Base-by-base conservation (phyloP, 2,113 vertebrate genomes). In the Scopus umbretta region DNA sequence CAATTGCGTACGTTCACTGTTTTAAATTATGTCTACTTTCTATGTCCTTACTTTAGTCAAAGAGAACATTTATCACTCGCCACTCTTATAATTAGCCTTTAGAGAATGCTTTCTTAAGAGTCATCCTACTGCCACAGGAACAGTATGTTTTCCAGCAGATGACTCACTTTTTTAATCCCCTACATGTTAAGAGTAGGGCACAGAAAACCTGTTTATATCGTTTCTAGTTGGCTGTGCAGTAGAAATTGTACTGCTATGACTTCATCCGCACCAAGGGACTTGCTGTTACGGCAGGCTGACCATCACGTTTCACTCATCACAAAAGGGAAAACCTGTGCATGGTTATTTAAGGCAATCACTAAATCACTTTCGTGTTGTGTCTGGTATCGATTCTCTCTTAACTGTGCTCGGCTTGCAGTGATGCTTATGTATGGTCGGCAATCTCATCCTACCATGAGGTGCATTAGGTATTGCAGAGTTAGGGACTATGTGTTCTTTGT, bases 301-400 rank as follows among this genome's bases (percentile, higher is more conserved):
- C 83, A 88, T 75, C 89, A 27, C 22, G 45, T 59, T 92, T 95
- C 61, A 94, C 80, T 53, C 65, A 76, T 42, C 89, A 79, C 91
- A 86, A 80, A 87, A 90, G 80, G 66, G 62, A 67, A 82, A 90
- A 72, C 66, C 67, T 55, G 34, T 59, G 66, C 32, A 7, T 76
- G 65, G 62, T 71, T 83, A 90, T 90, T 95, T 88, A 86, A 96
- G 68, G 88, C 94, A 95, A 67, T 78, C 90, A 66, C 85, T 86
- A 70, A 84, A 85, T 68, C 86, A 89, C 91, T 94, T 94, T 11
- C 83, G 65, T 65, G 58, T 16, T 90, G 70, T 22, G 30, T 72
- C 76, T 76, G 84, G 16, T 94, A 87, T 80, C 66, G 93, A 95
- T 95, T 86, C 47, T 7, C 52, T 62, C 79, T 29, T 34, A 79